Percentiles rank a stretch among this genome's conserved stretches.
Evolutionary conservation across 2,888 invertebrate genomes (phyloP).

Genomic region (Eupithecia vulgata): DNA sequence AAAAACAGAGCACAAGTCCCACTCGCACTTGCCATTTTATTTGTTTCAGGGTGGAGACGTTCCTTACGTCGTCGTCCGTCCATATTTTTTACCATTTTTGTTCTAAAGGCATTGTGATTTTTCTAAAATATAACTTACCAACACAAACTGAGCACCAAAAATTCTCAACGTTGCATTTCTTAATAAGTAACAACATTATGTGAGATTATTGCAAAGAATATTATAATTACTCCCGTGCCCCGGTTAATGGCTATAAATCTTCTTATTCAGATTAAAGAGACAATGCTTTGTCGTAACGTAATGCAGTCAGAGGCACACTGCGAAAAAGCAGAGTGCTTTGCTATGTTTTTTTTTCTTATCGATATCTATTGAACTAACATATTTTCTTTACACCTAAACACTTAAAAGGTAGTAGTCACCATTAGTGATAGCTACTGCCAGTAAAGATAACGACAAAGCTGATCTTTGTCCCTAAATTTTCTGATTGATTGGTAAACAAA

Average conservation of each 20-base stretch:
- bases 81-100: neutral
- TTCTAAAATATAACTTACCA: neutral
- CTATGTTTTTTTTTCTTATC: neutral
- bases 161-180: neutral
- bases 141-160: neutral
- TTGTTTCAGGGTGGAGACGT: neutral
- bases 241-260: constrained; percentile 74
- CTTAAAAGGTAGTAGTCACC: neutral
- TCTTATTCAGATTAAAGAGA: constrained; percentile 72
- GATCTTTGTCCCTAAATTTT: neutral
- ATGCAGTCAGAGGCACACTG: constrained; percentile 43
- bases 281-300: constrained; percentile 76
- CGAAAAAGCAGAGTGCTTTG: constrained; percentile 18
- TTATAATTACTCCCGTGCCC: constrained; percentile 36
- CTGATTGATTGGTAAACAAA: neutral
- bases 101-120: no score
- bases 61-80: neutral
- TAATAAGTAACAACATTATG: constrained; percentile 19
- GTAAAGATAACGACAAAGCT: neutral
- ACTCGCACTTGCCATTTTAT: neutral
- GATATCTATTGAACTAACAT: neutral
- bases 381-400: neutral
- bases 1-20: no score
- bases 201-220: constrained; percentile 20
- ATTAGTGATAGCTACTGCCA: neutral